Evolutionary conservation across 2,888 invertebrate genomes (phyloP).

Genomic region (Sarcophaga caerulescens): DNA sequence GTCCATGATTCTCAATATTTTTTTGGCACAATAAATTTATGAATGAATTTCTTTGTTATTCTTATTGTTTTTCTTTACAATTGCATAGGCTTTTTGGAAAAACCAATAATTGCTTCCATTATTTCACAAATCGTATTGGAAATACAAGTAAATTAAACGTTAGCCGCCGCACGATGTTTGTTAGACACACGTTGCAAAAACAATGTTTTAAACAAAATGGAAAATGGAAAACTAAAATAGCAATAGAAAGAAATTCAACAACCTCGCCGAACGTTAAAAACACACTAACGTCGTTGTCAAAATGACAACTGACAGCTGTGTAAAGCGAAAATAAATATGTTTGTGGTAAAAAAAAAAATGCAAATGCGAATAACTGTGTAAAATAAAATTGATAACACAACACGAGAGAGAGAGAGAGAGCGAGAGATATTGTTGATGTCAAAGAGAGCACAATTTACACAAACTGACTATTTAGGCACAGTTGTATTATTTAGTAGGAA

Average conservation of each 20-base stretch:
- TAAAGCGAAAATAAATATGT: constrained; percentile 32
- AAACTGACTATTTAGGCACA: background rate
- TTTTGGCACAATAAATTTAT: constrained; percentile 18
- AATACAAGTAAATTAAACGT: background rate
- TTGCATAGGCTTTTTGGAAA: background rate
- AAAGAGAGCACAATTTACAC: background rate
- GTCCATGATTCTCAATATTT: background rate
- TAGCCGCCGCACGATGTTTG: background rate
- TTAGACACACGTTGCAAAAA: background rate
- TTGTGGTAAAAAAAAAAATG: constrained; percentile 33
- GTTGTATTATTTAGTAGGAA: constrained; percentile 35
- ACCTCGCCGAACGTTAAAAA: constrained; percentile 37
- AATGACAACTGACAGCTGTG: constrained; percentile 70
- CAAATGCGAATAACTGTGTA: constrained; percentile 50
- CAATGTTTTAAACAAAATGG: constrained; percentile 8
- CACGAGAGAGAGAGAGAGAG: background rate
- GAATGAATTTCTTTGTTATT: constrained; percentile 23
- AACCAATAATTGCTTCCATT: constrained; percentile 12
- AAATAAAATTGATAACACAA: constrained; percentile 28
- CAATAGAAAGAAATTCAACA: background rate
- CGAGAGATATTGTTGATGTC: background rate
- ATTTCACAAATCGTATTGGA: constrained; percentile 1
- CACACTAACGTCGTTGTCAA: constrained; percentile 67
- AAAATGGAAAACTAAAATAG: constrained; percentile 1
- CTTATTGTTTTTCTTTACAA: constrained; percentile 2